Percentiles rank a stretch among this genome's conserved stretches.
These are phyloP conservation scores for Battus philenor DNA, from an alignment of 1,140 invertebrate genomes.

Conservation along the genomic window DNA sequence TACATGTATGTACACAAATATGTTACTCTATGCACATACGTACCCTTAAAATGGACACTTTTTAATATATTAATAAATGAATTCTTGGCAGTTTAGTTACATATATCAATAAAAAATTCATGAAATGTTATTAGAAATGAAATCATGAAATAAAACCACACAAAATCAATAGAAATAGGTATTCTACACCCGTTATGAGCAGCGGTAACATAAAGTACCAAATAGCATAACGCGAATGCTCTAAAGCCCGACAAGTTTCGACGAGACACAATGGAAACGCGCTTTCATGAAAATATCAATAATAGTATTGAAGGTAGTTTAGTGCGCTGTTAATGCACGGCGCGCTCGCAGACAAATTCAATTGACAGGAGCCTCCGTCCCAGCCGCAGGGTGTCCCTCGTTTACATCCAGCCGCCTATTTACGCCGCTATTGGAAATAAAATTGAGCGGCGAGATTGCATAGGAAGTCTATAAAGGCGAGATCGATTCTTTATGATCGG, in stretches of 20 bases:
- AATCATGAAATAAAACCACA: conserved; percentile 30
- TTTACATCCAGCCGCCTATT: conserved; percentile 59
- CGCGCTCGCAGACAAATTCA: conserved; percentile 73
- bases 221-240: conserved; percentile 39
- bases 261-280: conserved; percentile 40
- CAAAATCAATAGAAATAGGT: conserved; percentile 31
- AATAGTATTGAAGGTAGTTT: conserved; percentile 58
- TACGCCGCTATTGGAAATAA: conserved; percentile 58
- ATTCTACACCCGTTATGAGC: conserved; percentile 23
- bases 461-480: conserved; percentile 44
- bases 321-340: conserved; percentile 59
- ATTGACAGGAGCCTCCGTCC: conserved; percentile 60
- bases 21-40: too few species aligned
- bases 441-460: conserved; percentile 60
- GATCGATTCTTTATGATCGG: conserved; percentile 48
- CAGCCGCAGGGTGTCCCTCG: conserved; percentile 50
- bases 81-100: too few species aligned
- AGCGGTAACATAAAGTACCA: conserved; percentile 37
- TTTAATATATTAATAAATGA: too few species aligned
- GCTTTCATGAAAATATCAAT: conserved; percentile 59
- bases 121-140: conserved; percentile 25
- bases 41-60: too few species aligned
- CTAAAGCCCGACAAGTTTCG: conserved; percentile 38
- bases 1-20: too few species aligned
- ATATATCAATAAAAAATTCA: too few species aligned